These are phyloP conservation scores for Salvelinus alpinus DNA, from an alignment of 2,113 vertebrate genomes.

Conservation along the genomic window DNA sequence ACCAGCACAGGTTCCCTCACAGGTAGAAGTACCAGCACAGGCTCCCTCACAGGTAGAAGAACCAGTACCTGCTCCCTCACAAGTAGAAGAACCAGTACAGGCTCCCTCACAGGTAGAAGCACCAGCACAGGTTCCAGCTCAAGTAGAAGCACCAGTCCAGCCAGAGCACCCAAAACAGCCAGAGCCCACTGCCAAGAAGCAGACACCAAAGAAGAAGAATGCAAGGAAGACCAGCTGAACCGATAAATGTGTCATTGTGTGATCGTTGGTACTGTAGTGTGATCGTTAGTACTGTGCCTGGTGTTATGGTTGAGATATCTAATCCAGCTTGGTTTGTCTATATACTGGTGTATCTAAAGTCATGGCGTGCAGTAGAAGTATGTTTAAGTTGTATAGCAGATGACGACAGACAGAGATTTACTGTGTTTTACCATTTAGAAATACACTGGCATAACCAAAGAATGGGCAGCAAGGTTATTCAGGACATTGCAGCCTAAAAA, in stretches of 20 bases:
- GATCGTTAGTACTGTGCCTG: not conserved
- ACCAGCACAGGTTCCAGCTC: not conserved
- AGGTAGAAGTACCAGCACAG: not conserved
- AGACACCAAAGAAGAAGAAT: constrained; percentile 58
- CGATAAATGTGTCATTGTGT: constrained; percentile 18
- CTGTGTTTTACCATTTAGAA: not conserved
- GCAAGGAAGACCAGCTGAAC: constrained; percentile 44
- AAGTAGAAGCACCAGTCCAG: not conserved
- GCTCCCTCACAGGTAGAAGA: not conserved
- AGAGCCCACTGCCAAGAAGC: constrained; percentile 38
- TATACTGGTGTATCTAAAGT: not conserved
- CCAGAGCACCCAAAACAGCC: not conserved
- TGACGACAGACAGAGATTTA: not conserved
- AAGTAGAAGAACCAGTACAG: not conserved
- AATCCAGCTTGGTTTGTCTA: not conserved
- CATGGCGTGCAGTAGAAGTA: not conserved
- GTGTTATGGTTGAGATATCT: not conserved
- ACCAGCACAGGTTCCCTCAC: not conserved
- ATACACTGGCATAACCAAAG: not conserved
- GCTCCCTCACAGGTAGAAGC: not conserved
- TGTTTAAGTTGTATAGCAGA: not conserved
- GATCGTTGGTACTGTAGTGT: not conserved
- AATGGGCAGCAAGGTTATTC: not conserved
- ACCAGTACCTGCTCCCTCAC: not conserved
- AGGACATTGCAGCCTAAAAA: too few species aligned